phyloP scores from a whole-genome alignment of 2,888 invertebrate species.

The Tryphoninae sp. region DNA sequence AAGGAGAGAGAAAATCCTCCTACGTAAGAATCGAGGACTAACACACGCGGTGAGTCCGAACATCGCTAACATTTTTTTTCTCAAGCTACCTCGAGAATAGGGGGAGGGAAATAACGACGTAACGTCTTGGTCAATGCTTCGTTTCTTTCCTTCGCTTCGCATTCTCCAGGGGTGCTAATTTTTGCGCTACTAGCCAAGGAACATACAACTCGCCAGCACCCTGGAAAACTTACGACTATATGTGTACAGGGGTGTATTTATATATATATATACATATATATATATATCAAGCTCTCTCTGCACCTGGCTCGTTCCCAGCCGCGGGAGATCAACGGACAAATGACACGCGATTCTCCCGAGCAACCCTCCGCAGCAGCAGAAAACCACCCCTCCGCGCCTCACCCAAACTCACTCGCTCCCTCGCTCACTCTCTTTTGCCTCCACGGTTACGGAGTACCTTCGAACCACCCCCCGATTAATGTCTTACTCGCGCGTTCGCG shows the following conservation, averaged over 20 bases:
- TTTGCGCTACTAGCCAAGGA: conserved; percentile 73
- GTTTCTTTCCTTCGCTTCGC: conserved; percentile 51
- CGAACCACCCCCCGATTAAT: conserved; percentile 75
- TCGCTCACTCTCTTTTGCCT: conserved; percentile 58
- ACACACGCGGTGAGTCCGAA: conserved; percentile 14
- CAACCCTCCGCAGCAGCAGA: conserved; percentile 64
- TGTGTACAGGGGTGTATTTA: neutral
- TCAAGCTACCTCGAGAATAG: conserved; percentile 17
- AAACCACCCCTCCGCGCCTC: conserved; percentile 41
- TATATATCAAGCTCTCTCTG: conserved; percentile 57
- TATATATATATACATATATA: neutral
- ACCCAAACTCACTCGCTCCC: conserved; percentile 42
- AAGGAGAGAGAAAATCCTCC: conserved; percentile 34
- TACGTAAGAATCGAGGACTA: conserved; percentile 5
- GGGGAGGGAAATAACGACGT: conserved; percentile 36
- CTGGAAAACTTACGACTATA: conserved; percentile 21
- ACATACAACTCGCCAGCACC: conserved; percentile 27
- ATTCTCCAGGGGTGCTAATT: conserved; percentile 74
- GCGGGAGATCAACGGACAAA: conserved; percentile 80
- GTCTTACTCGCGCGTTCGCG: conserved; percentile 74
- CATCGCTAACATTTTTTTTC: conserved; percentile 21
- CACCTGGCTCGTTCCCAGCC: conserved; percentile 77
- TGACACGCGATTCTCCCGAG: conserved; percentile 79
- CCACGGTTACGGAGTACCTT: conserved; percentile 77
- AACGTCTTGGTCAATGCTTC: conserved; percentile 53